phyloP scores from a whole-genome alignment of 2,113 vertebrate genomes.

The Echinops telfairi region DNA sequence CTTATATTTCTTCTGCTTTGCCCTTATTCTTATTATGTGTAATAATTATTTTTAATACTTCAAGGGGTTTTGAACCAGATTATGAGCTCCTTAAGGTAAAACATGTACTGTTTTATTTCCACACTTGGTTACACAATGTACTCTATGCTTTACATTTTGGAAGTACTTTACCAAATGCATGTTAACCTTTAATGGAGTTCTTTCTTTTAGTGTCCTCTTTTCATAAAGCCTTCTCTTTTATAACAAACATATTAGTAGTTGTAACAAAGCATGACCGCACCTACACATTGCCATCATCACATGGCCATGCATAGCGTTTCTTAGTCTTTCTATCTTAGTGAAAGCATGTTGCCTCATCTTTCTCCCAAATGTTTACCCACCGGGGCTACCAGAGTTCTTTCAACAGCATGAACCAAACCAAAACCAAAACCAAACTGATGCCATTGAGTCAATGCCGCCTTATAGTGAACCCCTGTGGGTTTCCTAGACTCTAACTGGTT shows the following conservation, averaged over 20 bases:
- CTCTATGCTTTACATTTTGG: neutral
- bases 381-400: too few relatives aligned
- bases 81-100: neutral
- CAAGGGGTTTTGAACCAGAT: neutral
- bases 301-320: too few relatives aligned
- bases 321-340: too few relatives aligned
- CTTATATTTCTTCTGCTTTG: neutral
- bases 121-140: neutral
- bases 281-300: too few relatives aligned
- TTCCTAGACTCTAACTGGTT: too few relatives aligned
- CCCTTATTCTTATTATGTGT: neutral
- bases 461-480: too few relatives aligned
- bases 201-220: neutral
- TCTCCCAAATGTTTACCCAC: too few relatives aligned
- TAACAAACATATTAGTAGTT: neutral
- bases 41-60: neutral
- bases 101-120: neutral
- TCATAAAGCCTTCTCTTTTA: slow-evolving; percentile 11
- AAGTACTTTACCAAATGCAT: neutral
- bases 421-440: too few relatives aligned
- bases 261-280: neutral
- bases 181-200: neutral
- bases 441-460: too few relatives aligned
- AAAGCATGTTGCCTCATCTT: too few relatives aligned
- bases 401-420: too few relatives aligned